Conservation (phyloP, 1,140 invertebrate species). For the Saccostrea echinata region DNA sequence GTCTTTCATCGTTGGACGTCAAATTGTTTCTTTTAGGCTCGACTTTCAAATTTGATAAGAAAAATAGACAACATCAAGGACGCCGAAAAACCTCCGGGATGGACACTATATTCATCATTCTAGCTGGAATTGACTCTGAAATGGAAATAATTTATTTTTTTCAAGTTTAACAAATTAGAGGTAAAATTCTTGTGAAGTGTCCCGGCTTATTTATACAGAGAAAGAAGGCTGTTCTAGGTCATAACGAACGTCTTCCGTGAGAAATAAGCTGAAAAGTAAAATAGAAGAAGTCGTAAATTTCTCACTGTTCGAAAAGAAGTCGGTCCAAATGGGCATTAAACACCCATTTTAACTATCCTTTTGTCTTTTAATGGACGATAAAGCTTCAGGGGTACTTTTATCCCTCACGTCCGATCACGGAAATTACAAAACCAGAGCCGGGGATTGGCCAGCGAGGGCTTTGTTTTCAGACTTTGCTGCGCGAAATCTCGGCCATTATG, state of each 20-base stretch:
- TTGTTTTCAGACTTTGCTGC: constrained; percentile 20
- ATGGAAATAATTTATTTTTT: constrained; percentile 2
- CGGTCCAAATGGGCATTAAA: constrained; percentile 21
- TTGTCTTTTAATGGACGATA: constrained; percentile 39
- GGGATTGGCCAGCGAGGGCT: neutral
- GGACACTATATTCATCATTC: neutral
- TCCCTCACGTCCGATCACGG: neutral
- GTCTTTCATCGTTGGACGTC: neutral
- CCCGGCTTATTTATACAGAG: constrained; percentile 17
- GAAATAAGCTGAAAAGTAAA: neutral
- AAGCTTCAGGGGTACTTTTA: constrained; percentile 20
- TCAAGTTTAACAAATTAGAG: constrained; percentile 23
- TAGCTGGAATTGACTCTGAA: neutral
- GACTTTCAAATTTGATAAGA: neutral
- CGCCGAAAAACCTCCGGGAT: neutral
- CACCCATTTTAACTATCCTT: constrained; percentile 31
- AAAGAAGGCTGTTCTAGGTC: neutral
- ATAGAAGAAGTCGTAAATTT: constrained; percentile 23
- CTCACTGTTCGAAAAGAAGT: neutral
- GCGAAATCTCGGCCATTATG: neutral
- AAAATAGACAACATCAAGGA: neutral
- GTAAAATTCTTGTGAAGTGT: constrained; percentile 26
- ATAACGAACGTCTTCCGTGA: neutral
- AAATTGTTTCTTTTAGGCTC: neutral
- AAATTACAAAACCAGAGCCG: constrained; percentile 11